phyloP scores from a whole-genome alignment of 1,140 invertebrate genomes.

The Drosophila sp. region DNA sequence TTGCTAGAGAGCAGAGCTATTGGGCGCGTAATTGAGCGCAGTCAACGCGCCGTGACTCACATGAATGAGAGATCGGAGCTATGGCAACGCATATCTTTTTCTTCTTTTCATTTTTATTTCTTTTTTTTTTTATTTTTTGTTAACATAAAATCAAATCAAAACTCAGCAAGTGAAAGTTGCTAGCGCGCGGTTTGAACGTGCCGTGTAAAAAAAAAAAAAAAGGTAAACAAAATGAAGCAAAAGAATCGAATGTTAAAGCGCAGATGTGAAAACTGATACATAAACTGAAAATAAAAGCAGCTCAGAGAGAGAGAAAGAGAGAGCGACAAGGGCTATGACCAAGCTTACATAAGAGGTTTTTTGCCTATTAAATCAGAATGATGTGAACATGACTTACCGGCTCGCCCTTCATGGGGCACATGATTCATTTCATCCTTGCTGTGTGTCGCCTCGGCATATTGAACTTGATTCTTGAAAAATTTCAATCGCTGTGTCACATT shows the following conservation, averaged over 20 bases:
- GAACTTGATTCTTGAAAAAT: slow-evolving; percentile 87
- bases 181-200: slow-evolving; percentile 46
- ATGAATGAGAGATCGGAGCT: slow-evolving; percentile 53
- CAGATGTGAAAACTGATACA: slow-evolving; percentile 63
- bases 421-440: slow-evolving; percentile 37
- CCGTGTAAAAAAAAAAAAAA: slow-evolving; percentile 60
- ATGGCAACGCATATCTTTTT: slow-evolving; percentile 38
- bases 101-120: background rate
- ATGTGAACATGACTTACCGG: slow-evolving; percentile 49
- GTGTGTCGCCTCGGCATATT: slow-evolving; percentile 83
- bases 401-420: slow-evolving; percentile 42
- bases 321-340: slow-evolving; percentile 33
- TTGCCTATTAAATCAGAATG: slow-evolving; percentile 7
- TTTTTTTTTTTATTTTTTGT: slow-evolving; percentile 37
- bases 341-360: slow-evolving; percentile 38
- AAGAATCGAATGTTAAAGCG: slow-evolving; percentile 59
- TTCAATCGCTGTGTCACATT: slow-evolving; percentile 88
- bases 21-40: slow-evolving; percentile 49
- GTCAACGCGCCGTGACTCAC: slow-evolving; percentile 63
- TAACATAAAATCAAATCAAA: slow-evolving; percentile 76
- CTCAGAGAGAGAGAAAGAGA: background rate
- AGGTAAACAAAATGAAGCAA: slow-evolving; percentile 72
- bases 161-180: slow-evolving; percentile 72
- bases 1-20: slow-evolving; percentile 36
- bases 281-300: slow-evolving; percentile 23